Percentiles rank a stretch among this genome's conserved stretches.
These are phyloP conservation scores for Himalopsyche japonica DNA, from an alignment of 2,888 invertebrate species.

Conservation along the genomic window DNA sequence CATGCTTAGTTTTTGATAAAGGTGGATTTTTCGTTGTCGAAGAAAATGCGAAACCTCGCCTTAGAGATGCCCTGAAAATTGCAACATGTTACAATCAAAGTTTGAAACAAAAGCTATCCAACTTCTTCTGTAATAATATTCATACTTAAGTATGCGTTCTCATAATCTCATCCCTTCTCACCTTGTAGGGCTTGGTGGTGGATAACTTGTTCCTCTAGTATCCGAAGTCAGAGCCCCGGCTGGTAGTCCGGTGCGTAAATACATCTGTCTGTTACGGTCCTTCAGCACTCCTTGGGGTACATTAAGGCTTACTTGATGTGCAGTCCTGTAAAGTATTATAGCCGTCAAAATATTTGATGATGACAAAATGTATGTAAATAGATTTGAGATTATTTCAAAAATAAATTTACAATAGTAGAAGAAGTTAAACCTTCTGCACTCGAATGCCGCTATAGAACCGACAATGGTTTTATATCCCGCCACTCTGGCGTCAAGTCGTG, in stretches of 20 bases:
- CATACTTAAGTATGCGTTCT: too few relatives aligned
- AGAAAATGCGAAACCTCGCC: constrained; percentile 71
- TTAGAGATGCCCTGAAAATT: constrained; percentile 63
- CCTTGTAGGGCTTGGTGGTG: constrained; percentile 33
- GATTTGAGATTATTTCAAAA: too few relatives aligned
- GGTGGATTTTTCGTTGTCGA: constrained; percentile 79
- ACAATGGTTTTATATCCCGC: too few relatives aligned
- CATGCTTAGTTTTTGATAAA: constrained; percentile 77
- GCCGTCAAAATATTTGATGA: background rate
- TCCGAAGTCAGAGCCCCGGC: constrained; percentile 23
- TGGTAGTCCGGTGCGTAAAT: constrained; percentile 9
- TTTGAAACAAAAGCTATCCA: too few relatives aligned
- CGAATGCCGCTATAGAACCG: too few relatives aligned
- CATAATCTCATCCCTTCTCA: background rate
- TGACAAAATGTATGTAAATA: too few relatives aligned
- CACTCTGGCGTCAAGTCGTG: too few relatives aligned
- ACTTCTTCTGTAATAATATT: too few relatives aligned
- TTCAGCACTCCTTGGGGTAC: constrained; percentile 16
- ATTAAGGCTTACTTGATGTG: constrained; percentile 13
- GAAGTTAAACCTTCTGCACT: too few relatives aligned
- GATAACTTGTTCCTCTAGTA: constrained; percentile 32
- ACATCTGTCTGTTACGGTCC: constrained; percentile 44
- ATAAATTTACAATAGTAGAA: too few relatives aligned
- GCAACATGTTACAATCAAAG: background rate
- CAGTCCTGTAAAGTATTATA: background rate